Evolutionary conservation across 1,140 invertebrate genomes (phyloP).

Genomic region (Pseudobourletiella spinata): DNA sequence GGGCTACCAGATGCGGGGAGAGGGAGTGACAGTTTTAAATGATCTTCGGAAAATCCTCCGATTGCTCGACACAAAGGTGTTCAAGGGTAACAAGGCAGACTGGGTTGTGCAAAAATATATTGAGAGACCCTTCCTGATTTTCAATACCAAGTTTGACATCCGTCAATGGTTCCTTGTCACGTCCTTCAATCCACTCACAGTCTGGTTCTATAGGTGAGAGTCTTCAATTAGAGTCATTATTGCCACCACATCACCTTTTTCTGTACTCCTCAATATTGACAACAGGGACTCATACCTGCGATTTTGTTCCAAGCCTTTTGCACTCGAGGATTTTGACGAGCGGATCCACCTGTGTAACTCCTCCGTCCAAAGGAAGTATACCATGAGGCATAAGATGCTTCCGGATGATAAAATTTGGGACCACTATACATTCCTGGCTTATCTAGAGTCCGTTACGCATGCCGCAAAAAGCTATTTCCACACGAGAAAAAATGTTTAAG

Average conservation of each 20-base stretch:
- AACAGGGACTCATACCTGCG: slow-evolving; percentile 78
- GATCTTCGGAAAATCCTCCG: slow-evolving; percentile 73
- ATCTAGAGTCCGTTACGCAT: slow-evolving; percentile 45
- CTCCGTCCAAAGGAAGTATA: slow-evolving; percentile 83
- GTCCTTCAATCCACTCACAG: slow-evolving; percentile 74
- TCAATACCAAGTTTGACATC: slow-evolving; percentile 89
- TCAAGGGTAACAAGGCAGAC: slow-evolving; percentile 46
- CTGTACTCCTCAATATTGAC: too few species aligned
- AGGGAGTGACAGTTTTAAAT: slow-evolving; percentile 78
- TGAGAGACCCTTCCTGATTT: slow-evolving; percentile 71
- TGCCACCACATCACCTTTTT: neutral
- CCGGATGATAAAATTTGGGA: slow-evolving; percentile 77
- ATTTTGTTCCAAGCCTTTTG: slow-evolving; percentile 85
- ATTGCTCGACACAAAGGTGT: too few species aligned
- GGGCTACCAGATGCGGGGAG: slow-evolving; percentile 79
- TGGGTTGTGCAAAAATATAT: slow-evolving; percentile 36
- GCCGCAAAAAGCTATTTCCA: slow-evolving; percentile 42
- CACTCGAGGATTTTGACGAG: slow-evolving; percentile 76
- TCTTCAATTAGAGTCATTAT: neutral
- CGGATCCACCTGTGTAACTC: slow-evolving; percentile 91
- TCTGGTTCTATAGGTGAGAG: slow-evolving; percentile 83
- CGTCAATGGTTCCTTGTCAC: slow-evolving; percentile 87
- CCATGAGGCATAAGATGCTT: slow-evolving; percentile 65
- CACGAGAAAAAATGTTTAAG: too few species aligned
- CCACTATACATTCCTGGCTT: slow-evolving; percentile 61